These are phyloP conservation scores for Resseliella maxima DNA, from an alignment of 2,888 invertebrate species.

Conservation along the genomic window DNA sequence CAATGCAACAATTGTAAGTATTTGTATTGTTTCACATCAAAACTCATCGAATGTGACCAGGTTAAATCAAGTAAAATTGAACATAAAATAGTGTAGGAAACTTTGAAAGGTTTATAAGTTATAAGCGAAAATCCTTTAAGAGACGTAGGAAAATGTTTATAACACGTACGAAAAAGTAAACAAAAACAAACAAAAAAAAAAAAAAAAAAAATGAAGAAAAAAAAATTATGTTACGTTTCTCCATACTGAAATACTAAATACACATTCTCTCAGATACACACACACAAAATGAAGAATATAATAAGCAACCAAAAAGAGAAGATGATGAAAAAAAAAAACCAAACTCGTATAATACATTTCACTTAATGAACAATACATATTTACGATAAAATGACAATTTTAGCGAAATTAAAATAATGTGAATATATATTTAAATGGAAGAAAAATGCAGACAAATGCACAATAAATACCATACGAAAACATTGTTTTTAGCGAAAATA, in stretches of 20 bases:
- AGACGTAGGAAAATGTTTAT: constrained; percentile 33
- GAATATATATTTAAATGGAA: neutral
- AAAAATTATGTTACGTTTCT: neutral
- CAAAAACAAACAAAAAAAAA: too few species aligned
- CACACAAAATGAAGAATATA: neutral
- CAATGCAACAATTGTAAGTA: too few species aligned
- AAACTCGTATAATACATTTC: neutral
- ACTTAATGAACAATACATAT: neutral
- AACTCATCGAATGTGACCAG: constrained; percentile 5
- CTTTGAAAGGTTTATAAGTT: constrained; percentile 17
- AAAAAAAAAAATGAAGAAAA: too few species aligned
- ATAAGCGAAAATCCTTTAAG: constrained; percentile 36
- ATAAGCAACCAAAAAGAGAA: neutral
- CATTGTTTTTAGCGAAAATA: neutral
- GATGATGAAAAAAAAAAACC: neutral
- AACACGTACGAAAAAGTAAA: neutral
- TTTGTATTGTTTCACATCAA: too few species aligned
- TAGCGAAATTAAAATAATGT: neutral
- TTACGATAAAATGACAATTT: neutral
- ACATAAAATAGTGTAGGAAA: neutral
- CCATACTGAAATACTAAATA: neutral
- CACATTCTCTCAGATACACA: neutral
- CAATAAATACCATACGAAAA: neutral
- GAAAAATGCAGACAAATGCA: neutral
- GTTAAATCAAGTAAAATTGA: neutral